Evolutionary conservation across 1,140 invertebrate species (phyloP).

Genomic region (Littorina saxatilis): DNA sequence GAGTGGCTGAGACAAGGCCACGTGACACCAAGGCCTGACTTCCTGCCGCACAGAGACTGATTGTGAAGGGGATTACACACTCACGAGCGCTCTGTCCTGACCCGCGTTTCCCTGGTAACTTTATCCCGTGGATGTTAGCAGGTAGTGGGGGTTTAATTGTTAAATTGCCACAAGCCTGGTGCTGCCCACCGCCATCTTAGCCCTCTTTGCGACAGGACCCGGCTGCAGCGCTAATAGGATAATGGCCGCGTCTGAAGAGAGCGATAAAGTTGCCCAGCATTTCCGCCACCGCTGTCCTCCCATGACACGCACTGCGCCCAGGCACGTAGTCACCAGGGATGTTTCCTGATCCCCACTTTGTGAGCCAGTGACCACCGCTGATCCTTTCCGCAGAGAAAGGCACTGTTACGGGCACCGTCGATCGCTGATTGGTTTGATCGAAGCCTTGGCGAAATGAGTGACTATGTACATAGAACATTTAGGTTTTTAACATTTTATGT

Average conservation of each 20-base stretch:
- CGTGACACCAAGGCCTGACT: no score
- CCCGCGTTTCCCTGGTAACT: constrained; percentile 16
- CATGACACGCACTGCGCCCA: neutral
- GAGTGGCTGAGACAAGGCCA: no score
- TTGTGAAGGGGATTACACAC: constrained; percentile 24
- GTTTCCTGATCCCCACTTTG: no score
- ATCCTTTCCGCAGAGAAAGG: constrained; percentile 7
- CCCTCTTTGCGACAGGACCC: neutral
- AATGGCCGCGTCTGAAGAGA: constrained; percentile 12
- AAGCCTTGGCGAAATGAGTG: neutral
- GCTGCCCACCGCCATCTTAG: constrained; percentile 29
- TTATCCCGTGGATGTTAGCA: constrained; percentile 9
- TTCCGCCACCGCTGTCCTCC: neutral
- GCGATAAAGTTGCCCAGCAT: constrained; percentile 25
- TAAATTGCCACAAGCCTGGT: constrained; percentile 26
- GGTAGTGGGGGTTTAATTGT: constrained; percentile 31
- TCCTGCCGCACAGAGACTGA: neutral
- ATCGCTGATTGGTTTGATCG: neutral
- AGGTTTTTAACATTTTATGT: no score
- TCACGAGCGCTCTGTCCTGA: constrained; percentile 19
- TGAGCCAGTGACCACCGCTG: neutral
- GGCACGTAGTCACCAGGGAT: neutral
- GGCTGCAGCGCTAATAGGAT: constrained; percentile 28
- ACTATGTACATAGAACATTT: no score
- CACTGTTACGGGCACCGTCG: neutral